phyloP scores from a whole-genome alignment of 2,888 invertebrate genomes.

The Ennomos erosarius region DNA sequence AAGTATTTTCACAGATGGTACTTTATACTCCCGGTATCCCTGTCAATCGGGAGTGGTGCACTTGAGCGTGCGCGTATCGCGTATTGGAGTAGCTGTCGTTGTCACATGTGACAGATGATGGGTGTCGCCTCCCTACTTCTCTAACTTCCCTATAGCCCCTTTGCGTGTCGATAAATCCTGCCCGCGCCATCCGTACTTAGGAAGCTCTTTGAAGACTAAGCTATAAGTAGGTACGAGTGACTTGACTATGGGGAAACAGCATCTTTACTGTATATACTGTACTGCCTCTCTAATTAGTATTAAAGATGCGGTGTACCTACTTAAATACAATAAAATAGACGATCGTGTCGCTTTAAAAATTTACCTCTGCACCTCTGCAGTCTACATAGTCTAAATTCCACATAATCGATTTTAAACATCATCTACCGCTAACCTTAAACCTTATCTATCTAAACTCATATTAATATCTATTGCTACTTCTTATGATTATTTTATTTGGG shows the following conservation, averaged over 20 bases:
- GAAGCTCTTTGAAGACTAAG: constrained; percentile 21
- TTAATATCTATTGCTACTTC: too few species aligned
- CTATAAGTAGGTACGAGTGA: too few species aligned
- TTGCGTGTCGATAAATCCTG: constrained; percentile 35
- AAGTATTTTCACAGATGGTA: neutral
- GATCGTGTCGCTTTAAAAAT: too few species aligned
- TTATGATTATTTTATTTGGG: too few species aligned
- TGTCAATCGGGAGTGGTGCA: constrained; percentile 43
- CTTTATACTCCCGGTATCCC: constrained; percentile 37
- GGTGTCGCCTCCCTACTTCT: constrained; percentile 30
- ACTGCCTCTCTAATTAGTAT: too few species aligned
- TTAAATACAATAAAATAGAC: too few species aligned
- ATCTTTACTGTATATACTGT: too few species aligned
- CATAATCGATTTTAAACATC: constrained; percentile 47
- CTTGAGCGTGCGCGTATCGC: constrained; percentile 52
- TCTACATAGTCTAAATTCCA: neutral
- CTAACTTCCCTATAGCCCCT: constrained; percentile 31
- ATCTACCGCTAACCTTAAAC: too few species aligned
- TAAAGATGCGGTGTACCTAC: too few species aligned
- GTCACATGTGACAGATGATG: constrained; percentile 51
- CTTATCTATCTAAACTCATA: too few species aligned
- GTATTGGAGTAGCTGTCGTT: constrained; percentile 55
- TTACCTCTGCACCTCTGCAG: neutral
- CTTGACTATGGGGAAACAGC: too few species aligned
- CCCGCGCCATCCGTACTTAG: constrained; percentile 18